These are phyloP conservation scores for Peromyscus aztecus DNA, from an alignment of 2,797 vertebrate genomes.

Conservation along the genomic window DNA sequence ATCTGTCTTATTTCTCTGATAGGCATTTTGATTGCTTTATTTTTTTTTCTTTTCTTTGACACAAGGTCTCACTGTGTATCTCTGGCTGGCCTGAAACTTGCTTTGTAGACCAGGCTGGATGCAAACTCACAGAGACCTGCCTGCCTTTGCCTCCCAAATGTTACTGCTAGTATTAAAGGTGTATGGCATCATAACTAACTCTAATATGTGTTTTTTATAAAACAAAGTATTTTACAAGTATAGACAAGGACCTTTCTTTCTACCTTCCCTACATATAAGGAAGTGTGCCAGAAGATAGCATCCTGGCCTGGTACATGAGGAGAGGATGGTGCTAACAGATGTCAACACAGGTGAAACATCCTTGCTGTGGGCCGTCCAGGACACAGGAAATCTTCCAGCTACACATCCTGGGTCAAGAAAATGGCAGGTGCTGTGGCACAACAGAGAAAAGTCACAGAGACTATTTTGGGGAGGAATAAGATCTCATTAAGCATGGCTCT, in stretches of 20 bases:
- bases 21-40: not conserved
- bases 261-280: not conserved
- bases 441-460: not conserved
- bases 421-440: not conserved
- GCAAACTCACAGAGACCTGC: not conserved
- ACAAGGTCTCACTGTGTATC: not conserved
- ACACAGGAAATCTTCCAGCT: too few relatives aligned
- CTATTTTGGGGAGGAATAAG: not conserved
- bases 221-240: not conserved
- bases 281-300: not conserved
- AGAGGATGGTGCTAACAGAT: not conserved
- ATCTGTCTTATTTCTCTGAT: not conserved
- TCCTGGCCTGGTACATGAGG: not conserved
- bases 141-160: not conserved
- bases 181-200: not conserved
- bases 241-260: not conserved
- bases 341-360: not conserved
- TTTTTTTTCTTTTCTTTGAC: not conserved
- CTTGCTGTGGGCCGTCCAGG: too few relatives aligned
- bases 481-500: not conserved
- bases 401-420: not conserved
- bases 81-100: not conserved
- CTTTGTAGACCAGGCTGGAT: not conserved
- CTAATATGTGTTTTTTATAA: not conserved
- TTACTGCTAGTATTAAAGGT: not conserved